A percentile compares a stretch with the other conserved stretches of the same genome.
These are phyloP conservation scores for Imbricaverruca yamaguchii DNA, from an alignment of 2,888 invertebrate species.

Conservation along the genomic window DNA sequence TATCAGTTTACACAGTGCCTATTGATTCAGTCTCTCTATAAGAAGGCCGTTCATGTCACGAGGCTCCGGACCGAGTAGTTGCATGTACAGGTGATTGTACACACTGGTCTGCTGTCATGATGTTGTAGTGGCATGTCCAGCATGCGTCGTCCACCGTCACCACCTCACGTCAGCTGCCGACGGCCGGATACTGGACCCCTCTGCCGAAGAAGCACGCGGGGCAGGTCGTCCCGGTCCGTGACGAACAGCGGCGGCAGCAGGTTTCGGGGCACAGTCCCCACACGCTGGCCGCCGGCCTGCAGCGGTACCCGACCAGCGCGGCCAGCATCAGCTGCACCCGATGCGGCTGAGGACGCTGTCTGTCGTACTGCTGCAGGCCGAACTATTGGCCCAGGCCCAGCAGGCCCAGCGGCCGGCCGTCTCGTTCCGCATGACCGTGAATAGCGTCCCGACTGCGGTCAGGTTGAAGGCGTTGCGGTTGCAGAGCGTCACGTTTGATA, in stretches of 20 bases:
- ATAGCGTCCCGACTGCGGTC: not conserved
- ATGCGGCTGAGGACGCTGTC: not conserved
- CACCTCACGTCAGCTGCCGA: conserved; percentile 12
- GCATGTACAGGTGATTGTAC: conserved; percentile 15
- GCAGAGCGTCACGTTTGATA: not conserved
- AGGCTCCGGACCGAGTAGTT: not conserved
- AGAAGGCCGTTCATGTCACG: not conserved
- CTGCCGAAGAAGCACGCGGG: conserved; percentile 1
- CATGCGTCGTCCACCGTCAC: conserved; percentile 6
- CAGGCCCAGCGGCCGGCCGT: not conserved
- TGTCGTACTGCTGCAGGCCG: not conserved
- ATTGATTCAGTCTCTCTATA: not conserved
- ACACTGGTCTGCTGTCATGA: conserved; percentile 7
- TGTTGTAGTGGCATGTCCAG: conserved; percentile 18
- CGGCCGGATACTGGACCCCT: not conserved
- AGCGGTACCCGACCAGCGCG: not conserved
- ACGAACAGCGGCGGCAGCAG: not conserved
- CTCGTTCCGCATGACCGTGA: not conserved
- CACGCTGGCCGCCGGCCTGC: not conserved
- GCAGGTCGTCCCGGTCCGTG: not conserved
- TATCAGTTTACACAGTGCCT: no score
- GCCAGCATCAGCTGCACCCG: not conserved
- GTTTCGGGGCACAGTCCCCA: not conserved
- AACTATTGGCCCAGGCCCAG: no score
- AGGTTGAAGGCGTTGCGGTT: not conserved